Conservation (phyloP, 2,888 invertebrate species). For the Boloria euphrosyne region DNA sequence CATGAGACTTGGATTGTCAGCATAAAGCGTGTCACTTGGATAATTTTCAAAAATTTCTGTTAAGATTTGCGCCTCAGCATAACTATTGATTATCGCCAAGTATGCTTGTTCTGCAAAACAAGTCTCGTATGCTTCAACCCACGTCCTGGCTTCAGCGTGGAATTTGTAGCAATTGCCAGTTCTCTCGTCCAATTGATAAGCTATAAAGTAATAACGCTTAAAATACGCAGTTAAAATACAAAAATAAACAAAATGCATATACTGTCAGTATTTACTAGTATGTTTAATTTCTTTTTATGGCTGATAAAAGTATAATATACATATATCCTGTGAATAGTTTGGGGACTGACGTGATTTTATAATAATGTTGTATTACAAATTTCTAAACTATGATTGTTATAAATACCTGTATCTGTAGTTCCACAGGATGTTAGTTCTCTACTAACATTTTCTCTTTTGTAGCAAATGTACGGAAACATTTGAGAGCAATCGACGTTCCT, state of each 20-base stretch:
- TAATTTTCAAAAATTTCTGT: slow-evolving; percentile 6
- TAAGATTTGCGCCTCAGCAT: slow-evolving; percentile 39
- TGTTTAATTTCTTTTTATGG: too few species aligned
- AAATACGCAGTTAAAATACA: too few species aligned
- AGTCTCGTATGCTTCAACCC: slow-evolving; percentile 22
- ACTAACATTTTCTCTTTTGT: slow-evolving; percentile 26
- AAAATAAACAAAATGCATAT: too few species aligned
- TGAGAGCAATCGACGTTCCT: slow-evolving; percentile 40
- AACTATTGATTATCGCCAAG: slow-evolving; percentile 43
- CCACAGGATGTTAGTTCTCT: slow-evolving; percentile 36
- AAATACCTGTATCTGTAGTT: slow-evolving; percentile 39
- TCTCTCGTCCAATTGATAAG: not conserved
- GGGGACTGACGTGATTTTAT: too few species aligned
- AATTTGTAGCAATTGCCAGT: slow-evolving; percentile 32
- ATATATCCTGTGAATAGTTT: too few species aligned
- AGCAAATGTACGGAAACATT: slow-evolving; percentile 40
- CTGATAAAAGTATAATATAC: too few species aligned
- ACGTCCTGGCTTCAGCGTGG: slow-evolving; percentile 4
- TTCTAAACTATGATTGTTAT: not conserved
- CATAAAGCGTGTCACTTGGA: not conserved
- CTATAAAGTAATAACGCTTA: slow-evolving; percentile 10
- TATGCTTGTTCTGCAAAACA: slow-evolving; percentile 31
- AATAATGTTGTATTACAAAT: too few species aligned
- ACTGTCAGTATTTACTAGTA: too few species aligned
- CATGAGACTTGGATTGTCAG: not conserved